These are phyloP conservation scores for Siniperca undulata DNA, from an alignment of 2,797 vertebrate species.

Conservation along the genomic window DNA sequence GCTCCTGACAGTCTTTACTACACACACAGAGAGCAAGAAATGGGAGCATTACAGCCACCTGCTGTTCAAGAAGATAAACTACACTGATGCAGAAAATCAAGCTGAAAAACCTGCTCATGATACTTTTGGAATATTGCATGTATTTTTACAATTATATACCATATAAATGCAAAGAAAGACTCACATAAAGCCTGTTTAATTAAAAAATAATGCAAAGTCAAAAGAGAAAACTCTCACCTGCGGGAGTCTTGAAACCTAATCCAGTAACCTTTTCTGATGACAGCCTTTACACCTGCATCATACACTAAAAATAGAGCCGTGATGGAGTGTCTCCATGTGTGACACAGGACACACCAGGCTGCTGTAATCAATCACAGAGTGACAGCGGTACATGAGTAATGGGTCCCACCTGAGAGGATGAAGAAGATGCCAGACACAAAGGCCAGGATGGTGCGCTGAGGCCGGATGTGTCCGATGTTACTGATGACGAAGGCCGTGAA, in stretches of 20 bases:
- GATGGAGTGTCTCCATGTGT: constrained; percentile 63
- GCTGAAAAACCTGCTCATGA: neutral
- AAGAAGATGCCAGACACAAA: constrained; percentile 97
- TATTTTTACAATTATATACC: neutral
- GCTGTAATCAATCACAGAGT: constrained; percentile 65
- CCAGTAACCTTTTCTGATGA: constrained; percentile 35
- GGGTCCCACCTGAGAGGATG: constrained; percentile 91
- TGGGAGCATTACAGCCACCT: constrained; percentile 69
- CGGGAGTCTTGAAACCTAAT: constrained; percentile 3
- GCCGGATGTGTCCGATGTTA: constrained; percentile 96
- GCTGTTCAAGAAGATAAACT: constrained; percentile 67
- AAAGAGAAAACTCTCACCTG: constrained; percentile 16
- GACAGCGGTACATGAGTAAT: constrained; percentile 45
- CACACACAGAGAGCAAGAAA: constrained; percentile 25
- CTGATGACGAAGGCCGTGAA: constrained; percentile 97
- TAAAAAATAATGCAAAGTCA: constrained; percentile 16
- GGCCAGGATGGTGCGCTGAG: constrained; percentile 94
- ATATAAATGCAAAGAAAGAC: neutral
- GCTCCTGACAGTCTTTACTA: constrained; percentile 19
- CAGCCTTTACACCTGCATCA: constrained; percentile 43
- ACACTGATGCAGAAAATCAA: constrained; percentile 39
- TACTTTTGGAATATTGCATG: neutral
- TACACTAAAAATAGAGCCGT: constrained; percentile 64
- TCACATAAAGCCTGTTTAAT: neutral
- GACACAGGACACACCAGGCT: constrained; percentile 62